Percentiles rank a stretch among this genome's conserved stretches.
Evolutionary conservation across 2,113 vertebrate genomes (phyloP).

Genomic region (Emydura subglobosa): DNA sequence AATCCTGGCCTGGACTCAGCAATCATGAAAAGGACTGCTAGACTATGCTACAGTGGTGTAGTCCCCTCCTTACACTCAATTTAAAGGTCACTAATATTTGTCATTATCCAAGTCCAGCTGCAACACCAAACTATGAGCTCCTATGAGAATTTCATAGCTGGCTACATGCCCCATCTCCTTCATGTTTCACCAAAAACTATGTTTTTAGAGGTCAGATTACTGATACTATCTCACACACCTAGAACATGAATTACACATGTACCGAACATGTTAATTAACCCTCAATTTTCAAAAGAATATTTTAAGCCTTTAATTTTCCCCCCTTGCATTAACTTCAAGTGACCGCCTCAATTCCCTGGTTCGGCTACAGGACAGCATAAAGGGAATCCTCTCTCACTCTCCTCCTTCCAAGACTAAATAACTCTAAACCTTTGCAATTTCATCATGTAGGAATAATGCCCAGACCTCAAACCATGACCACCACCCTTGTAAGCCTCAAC

Average conservation of each 20-base stretch:
- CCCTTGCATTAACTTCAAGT: neutral
- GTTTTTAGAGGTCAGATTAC: neutral
- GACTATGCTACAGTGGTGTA: neutral
- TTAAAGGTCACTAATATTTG: neutral
- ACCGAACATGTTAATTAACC: neutral
- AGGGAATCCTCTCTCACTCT: neutral
- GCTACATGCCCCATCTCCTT: neutral
- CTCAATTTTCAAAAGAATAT: neutral
- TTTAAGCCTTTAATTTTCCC: neutral
- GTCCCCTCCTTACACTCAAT: neutral
- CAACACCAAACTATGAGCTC: neutral
- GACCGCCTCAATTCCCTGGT: neutral
- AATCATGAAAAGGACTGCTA: neutral
- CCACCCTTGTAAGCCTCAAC: neutral
- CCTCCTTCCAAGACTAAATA: neutral
- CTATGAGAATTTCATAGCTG: neutral
- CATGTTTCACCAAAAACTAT: neutral
- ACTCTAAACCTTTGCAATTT: neutral
- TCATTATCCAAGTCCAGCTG: neutral
- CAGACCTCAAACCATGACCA: neutral
- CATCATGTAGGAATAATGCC: neutral
- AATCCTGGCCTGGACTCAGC: neutral
- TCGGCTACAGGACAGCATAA: neutral
- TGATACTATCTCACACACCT: neutral
- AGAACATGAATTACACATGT: neutral